A percentile compares a stretch with the other conserved stretches of the same genome.
These are phyloP conservation scores for Blennius ocellaris DNA, from an alignment of 2,113 vertebrate genomes.

Conservation along the genomic window DNA sequence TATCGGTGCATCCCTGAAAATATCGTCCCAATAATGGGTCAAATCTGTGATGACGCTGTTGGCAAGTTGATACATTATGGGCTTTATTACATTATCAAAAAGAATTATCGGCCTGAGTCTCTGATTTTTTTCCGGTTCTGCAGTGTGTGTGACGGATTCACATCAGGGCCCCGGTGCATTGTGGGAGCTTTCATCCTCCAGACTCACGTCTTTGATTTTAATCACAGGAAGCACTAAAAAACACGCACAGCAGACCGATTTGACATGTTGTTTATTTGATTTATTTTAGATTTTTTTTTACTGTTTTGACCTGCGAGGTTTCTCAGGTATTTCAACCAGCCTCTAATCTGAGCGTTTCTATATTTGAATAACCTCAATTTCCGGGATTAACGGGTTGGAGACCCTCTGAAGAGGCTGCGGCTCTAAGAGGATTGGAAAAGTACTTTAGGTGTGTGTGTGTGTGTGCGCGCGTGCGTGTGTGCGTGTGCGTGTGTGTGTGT, in stretches of 20 bases:
- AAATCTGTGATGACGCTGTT: too few species aligned
- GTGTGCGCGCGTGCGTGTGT: background rate
- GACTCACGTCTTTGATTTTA: background rate
- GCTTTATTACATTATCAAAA: too few species aligned
- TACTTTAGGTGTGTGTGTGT: conserved; percentile 36
- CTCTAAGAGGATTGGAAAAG: conserved; percentile 67
- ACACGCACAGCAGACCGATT: background rate
- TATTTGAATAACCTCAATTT: conserved; percentile 61
- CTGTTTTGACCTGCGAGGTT: conserved; percentile 12
- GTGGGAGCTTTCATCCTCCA: conserved; percentile 13
- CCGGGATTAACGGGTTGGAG: conserved; percentile 47
- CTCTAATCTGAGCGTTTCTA: conserved; percentile 44
- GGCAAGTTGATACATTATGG: too few species aligned
- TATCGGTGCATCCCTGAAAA: too few species aligned
- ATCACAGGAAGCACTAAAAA: background rate
- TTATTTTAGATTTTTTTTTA: conserved; percentile 8
- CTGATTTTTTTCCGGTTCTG: too few species aligned
- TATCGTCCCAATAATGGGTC: too few species aligned
- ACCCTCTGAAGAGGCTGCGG: conserved; percentile 40
- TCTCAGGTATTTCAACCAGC: conserved; percentile 43
- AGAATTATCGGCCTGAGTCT: too few species aligned
- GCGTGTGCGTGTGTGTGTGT: conserved; percentile 1
- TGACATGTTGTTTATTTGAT: background rate
- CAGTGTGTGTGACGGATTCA: too few species aligned
- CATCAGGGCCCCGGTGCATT: too few species aligned